Base-by-base conservation (phyloP, 2,888 invertebrate species). In the Omphaloscelis lunosa region DNA sequence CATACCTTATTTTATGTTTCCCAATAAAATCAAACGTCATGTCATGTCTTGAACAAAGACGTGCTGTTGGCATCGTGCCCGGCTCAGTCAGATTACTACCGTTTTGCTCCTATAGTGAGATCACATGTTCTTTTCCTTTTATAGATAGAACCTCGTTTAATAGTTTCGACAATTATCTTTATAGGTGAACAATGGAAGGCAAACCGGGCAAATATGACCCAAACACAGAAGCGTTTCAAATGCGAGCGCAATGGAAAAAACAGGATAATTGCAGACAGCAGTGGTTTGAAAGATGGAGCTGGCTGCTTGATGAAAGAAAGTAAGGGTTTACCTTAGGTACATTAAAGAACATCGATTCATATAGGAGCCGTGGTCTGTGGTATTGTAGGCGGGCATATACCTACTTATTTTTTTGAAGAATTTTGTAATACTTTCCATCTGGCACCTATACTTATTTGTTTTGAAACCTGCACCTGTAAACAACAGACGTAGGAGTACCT, bases 181-280 rank as follows among this genome's bases (percentile, higher is more conserved):
- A n/a, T 45, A 75, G 68, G 70, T 84, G 20, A 80, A 86, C 45
- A 45, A 92, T 90, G 94, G 91, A 93, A 27, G 68, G 65, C 0
- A 83, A 84, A 23, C 68, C 73, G 11, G 63, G 79, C 4, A 95
- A 94, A 85, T 95, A 89, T 78, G 96, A 96, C 75, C 93, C 95
- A 2, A 96, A 95, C 86, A 95, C 93, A 15, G 96, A 96, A 84
- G 95, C 94, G 4, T 96, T 96, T 78, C 96, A 96, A 84, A 94
- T 95, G 94, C 91, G 96, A 41, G 95, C 96, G 8, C 96, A 96
- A 80, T 95, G 95, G 95, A 93, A 93, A 84, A 96, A 96, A 84
- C 91, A 89, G n/a, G 96, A 96, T 9, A 94, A 92, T 71, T 96
- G 96, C 86, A 91, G 92, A 45, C 93, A 95, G 77, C 92, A 91